Percentiles rank a stretch among this genome's conserved stretches.
These are phyloP conservation scores for Oasisia sp. DNA, from an alignment of 2,888 invertebrate species.

Conservation along the genomic window DNA sequence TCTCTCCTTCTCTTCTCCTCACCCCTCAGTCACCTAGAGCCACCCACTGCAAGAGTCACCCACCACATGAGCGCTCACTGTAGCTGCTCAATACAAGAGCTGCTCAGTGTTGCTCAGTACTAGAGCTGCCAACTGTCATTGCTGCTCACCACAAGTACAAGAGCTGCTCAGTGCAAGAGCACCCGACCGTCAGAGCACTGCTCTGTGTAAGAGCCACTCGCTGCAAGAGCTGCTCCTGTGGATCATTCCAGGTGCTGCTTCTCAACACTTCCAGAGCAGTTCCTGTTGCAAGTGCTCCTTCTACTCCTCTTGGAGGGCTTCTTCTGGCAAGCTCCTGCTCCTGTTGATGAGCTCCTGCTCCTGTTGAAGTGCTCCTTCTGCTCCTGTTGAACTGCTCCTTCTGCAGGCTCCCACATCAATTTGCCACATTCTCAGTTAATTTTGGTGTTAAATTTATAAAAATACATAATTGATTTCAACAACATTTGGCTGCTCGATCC, in stretches of 20 bases:
- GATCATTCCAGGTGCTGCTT: neutral
- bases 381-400: neutral
- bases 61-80: neutral
- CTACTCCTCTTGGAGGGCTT: too few species aligned
- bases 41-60: neutral
- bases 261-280: neutral
- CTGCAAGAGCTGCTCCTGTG: neutral
- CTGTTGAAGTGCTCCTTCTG: neutral
- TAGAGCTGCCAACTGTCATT: too few species aligned
- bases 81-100: too few species aligned
- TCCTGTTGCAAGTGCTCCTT: neutral
- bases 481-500: neutral
- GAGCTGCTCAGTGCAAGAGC: too few species aligned
- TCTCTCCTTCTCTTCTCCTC: neutral
- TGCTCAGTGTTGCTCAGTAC: too few species aligned
- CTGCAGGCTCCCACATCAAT: constrained; percentile 9
- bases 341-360: neutral
- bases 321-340: neutral
- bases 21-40: neutral
- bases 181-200: too few species aligned
- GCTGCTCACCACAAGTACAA: too few species aligned
- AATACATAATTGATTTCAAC: neutral
- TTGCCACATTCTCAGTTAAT: neutral
- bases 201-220: too few species aligned
- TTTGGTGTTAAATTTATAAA: neutral